Percentiles rank a stretch among this genome's conserved stretches.
These are phyloP conservation scores for Myanophis thanlyinensis DNA, from an alignment of 2,113 vertebrate genomes.

Conservation along the genomic window DNA sequence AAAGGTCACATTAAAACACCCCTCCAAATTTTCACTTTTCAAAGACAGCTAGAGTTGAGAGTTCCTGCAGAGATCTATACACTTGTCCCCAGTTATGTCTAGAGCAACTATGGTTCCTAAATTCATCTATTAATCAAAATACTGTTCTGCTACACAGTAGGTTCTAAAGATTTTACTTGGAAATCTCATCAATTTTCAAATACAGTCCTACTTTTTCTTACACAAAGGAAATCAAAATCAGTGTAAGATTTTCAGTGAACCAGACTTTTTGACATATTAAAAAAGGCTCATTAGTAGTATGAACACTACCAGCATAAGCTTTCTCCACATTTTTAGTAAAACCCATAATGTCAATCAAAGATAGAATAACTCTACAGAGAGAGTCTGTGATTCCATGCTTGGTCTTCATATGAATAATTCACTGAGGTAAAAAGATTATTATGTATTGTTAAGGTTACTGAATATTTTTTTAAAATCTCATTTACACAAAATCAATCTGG, in stretches of 20 bases:
- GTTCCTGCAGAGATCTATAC: slow-evolving; percentile 42
- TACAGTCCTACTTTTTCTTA: slow-evolving; percentile 27
- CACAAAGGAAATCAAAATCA: not conserved
- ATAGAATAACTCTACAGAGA: not conserved
- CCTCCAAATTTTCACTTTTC: slow-evolving; percentile 46
- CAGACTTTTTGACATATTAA: not conserved
- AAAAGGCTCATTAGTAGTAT: not conserved
- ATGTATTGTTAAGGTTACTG: not conserved
- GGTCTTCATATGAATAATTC: not conserved
- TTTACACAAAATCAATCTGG: not conserved
- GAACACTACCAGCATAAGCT: not conserved
- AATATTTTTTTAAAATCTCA: not conserved
- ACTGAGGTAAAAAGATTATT: not conserved
- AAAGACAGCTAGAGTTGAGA: slow-evolving; percentile 29
- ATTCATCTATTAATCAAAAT: slow-evolving; percentile 37
- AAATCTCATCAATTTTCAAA: slow-evolving; percentile 48
- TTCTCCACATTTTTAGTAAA: not conserved
- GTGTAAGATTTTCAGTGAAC: not conserved
- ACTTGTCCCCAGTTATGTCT: slow-evolving; percentile 39
- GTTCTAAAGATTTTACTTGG: slow-evolving; percentile 49
- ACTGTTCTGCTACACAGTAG: slow-evolving; percentile 9
- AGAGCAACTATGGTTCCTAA: slow-evolving; percentile 44
- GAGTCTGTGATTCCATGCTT: not conserved
- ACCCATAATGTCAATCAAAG: not conserved
- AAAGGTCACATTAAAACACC: slow-evolving; percentile 29